Percentiles rank a stretch among this genome's conserved stretches.
Evolutionary conservation across 2,113 vertebrate genomes (phyloP).

Genomic region (Sisor rabdophorus): DNA sequence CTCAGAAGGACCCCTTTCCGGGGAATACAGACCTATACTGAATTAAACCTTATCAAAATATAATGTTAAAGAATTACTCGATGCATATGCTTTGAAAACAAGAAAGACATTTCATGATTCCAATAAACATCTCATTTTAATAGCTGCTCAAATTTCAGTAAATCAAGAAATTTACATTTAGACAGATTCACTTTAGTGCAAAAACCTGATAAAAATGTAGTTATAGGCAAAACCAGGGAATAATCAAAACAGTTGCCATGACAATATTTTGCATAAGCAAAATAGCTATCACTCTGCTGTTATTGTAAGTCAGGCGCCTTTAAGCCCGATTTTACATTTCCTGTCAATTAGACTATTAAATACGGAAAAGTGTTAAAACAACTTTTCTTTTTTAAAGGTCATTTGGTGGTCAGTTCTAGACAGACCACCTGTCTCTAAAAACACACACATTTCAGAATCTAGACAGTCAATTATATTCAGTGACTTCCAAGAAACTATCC

Average conservation of each 20-base stretch:
- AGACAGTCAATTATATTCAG: not conserved
- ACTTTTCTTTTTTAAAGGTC: not conserved
- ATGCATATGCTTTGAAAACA: too few species aligned
- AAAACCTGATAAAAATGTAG: slow-evolving; percentile 39
- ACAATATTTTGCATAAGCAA: slow-evolving; percentile 42
- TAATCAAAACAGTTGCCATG: slow-evolving; percentile 17
- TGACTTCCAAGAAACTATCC: not conserved
- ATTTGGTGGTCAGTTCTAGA: not conserved
- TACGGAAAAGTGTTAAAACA: not conserved
- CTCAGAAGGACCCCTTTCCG: too few species aligned
- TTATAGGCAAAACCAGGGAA: slow-evolving; percentile 39
- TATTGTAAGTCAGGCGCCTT: slow-evolving; percentile 16
- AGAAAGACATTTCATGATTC: too few species aligned
- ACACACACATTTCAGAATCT: not conserved
- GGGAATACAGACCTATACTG: too few species aligned
- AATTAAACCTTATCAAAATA: too few species aligned
- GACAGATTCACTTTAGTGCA: slow-evolving; percentile 14
- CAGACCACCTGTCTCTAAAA: not conserved
- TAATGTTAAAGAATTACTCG: too few species aligned
- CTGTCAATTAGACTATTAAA: slow-evolving; percentile 29
- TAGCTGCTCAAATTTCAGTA: slow-evolving; percentile 26
- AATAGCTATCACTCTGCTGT: slow-evolving; percentile 22
- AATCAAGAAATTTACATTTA: not conserved
- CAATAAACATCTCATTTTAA: too few species aligned
- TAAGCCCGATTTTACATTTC: slow-evolving; percentile 19